Evolutionary conservation across 1,140 invertebrate species (phyloP), one percentile per base, ranked within the genome.

Genomic region (Agrypnia vestita): DNA sequence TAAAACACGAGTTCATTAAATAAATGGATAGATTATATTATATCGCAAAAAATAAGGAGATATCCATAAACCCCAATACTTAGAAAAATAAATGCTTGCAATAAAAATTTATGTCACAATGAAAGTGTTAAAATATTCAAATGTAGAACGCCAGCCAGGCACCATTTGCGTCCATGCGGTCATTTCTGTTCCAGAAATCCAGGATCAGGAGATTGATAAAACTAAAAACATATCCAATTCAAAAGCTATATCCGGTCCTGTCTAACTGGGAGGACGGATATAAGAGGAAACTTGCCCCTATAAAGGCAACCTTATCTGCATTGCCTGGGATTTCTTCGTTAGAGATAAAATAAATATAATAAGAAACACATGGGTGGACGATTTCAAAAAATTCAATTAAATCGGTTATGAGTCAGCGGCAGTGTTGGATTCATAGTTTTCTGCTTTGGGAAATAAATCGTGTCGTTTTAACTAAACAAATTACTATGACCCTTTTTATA

Each of bases 231-330:
- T 51, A 51, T 51, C 49, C 1, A 15, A 51, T 51, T 51, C 49
- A 51, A 15, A 15, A 51, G 8, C 49, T 64, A 64, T 64, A 59
- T 43, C 25, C 61, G 19, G 19, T 43, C 61, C 61, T 64, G 61
- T 19, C 61, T 64, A 64, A 64, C 61, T 43, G 25, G 35, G 35
- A 64, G 61, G 61, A 64, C 19, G 61, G 61, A 64, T 64, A 64
- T 64, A 64, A 64, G n/a, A 64, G 61, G 55, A 59, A 59, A 59
- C 9, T 3, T 19, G 21, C 55, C 25, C 55, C 55, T 59, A 15
- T 21, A 21, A 59, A 56, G 55, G 15, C 55, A 19, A 9, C 55
- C 55, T 59, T 59, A 11, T 19, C 17, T 15, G 15, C 55, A 19
- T 59, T 59, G 12, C 11, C 55, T 59, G 15, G 55, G 15, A 19